Conservation (phyloP, 2,797 vertebrate genomes). For the Alosa sapidissima region DNA sequence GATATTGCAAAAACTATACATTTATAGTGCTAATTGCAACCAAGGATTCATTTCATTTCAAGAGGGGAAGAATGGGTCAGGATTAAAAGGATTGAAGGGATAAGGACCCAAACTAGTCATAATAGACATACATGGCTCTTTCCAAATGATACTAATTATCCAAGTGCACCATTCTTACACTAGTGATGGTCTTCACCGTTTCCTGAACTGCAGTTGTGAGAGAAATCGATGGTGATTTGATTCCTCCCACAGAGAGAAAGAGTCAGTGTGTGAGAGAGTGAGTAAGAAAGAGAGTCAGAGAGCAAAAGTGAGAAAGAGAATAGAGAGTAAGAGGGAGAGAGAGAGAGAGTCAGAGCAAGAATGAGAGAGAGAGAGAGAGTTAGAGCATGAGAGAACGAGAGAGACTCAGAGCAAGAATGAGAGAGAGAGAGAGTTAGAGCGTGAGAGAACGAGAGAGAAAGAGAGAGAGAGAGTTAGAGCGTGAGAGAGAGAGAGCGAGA, state of each 20-base stretch:
- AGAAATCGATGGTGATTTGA: conserved; percentile 19
- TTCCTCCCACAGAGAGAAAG: conserved; percentile 25
- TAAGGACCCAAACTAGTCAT: not conserved
- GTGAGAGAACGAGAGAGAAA: not conserved
- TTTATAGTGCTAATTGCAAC: not conserved
- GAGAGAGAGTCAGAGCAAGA: not conserved
- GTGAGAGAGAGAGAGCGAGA: too few relatives aligned
- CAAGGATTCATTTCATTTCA: not conserved
- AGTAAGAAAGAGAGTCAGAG: too few relatives aligned
- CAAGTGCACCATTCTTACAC: not conserved
- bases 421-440: too few relatives aligned
- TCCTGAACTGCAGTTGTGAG: conserved; percentile 17
- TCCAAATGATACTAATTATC: not conserved
- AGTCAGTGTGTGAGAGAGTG: not conserved
- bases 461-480: too few relatives aligned
- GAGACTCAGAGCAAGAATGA: not conserved
- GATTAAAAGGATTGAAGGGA: not conserved
- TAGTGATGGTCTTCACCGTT: not conserved
- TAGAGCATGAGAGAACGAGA: not conserved
- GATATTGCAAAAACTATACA: not conserved
- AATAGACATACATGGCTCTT: not conserved
- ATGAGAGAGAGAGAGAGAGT: not conserved
- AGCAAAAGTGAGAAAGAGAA: too few relatives aligned
- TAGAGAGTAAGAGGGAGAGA: too few relatives aligned
- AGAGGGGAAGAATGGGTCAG: not conserved